Evolutionary conservation across 2,797 vertebrate genomes (phyloP).

Genomic region (Antrozous pallidus): DNA sequence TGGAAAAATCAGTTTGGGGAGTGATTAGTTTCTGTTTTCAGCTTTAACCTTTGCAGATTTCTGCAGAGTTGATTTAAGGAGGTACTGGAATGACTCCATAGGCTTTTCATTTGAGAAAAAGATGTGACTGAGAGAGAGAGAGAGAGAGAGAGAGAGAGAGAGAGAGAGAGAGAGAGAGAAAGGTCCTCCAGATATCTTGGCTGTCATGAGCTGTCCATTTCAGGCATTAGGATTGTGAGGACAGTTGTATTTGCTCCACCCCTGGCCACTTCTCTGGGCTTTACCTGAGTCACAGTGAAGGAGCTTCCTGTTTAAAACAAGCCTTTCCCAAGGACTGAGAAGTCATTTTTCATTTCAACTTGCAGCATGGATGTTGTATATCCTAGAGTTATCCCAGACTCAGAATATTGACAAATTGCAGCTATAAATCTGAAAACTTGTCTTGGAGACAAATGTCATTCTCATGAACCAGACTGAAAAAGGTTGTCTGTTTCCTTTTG

Average conservation of each 20-base stretch:
- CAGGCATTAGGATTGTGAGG: neutral
- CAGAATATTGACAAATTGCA: slow-evolving; percentile 26
- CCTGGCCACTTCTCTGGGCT: slow-evolving; percentile 6
- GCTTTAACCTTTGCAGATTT: slow-evolving; percentile 49
- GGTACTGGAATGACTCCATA: slow-evolving; percentile 38
- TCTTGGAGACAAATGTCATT: slow-evolving; percentile 69
- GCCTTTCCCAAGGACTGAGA: slow-evolving; percentile 13
- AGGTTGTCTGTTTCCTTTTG: slow-evolving; percentile 47
- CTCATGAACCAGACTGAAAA: slow-evolving; percentile 57
- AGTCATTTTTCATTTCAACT: slow-evolving; percentile 24
- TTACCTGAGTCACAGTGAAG: neutral
- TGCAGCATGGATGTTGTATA: slow-evolving; percentile 42
- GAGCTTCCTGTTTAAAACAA: slow-evolving; percentile 44
- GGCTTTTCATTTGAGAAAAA: slow-evolving; percentile 46
- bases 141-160: neutral
- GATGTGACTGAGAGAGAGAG: neutral
- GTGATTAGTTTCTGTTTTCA: slow-evolving; percentile 51
- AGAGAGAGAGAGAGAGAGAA: slow-evolving; percentile 14
- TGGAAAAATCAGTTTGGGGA: slow-evolving; percentile 8
- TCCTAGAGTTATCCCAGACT: slow-evolving; percentile 49
- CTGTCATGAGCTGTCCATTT: neutral
- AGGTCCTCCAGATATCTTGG: neutral
- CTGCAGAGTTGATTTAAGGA: slow-evolving; percentile 57
- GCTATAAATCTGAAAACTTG: slow-evolving; percentile 72
- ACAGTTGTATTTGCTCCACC: neutral